A percentile compares a stretch with the other conserved stretches of the same genome.
Evolutionary conservation across 2,113 vertebrate species (phyloP).

Genomic region (Boleophthalmus pectinirostris): DNA sequence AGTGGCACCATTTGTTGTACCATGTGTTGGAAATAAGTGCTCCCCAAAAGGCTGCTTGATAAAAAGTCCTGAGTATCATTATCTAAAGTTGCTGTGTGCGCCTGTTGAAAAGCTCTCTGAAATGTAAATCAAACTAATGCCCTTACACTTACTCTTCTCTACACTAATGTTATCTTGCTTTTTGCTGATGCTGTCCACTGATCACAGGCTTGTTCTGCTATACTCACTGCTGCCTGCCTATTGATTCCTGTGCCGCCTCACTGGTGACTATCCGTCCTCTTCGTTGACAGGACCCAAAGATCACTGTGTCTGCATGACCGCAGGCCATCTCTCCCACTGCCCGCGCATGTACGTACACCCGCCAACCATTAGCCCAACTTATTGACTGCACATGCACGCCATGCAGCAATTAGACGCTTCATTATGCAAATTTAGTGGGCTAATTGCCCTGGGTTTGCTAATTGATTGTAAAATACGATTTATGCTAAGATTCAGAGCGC

Average conservation of each 20-base stretch:
- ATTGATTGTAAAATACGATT: slow-evolving; percentile 68
- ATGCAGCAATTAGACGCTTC: slow-evolving; percentile 67
- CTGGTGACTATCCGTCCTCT: slow-evolving; percentile 20
- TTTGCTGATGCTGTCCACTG: slow-evolving; percentile 48
- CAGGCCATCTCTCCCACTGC: slow-evolving; percentile 24
- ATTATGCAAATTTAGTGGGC: slow-evolving; percentile 72
- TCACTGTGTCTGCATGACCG: slow-evolving; percentile 31
- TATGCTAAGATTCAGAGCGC: slow-evolving; percentile 44
- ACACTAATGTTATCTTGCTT: slow-evolving; percentile 35
- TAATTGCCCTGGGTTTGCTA: slow-evolving; percentile 68
- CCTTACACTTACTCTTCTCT: slow-evolving; percentile 34
- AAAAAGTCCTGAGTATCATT: slow-evolving; percentile 61
- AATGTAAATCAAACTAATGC: slow-evolving; percentile 69
- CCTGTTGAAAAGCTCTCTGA: slow-evolving; percentile 57
- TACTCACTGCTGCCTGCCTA: slow-evolving; percentile 21
- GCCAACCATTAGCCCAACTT: slow-evolving; percentile 63
- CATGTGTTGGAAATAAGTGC: slow-evolving; percentile 56
- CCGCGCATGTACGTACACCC: slow-evolving; percentile 26
- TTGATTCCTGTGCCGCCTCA: slow-evolving; percentile 36
- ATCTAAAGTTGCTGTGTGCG: slow-evolving; percentile 44
- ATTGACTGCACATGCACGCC: slow-evolving; percentile 62
- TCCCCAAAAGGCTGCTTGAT: slow-evolving; percentile 53
- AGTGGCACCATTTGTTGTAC: slow-evolving; percentile 47
- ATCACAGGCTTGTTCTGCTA: slow-evolving; percentile 31
- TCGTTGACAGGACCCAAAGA: slow-evolving; percentile 29